These are phyloP conservation scores for Drosophila parthenogenetica DNA, from an alignment of 2,888 invertebrate genomes.

Conservation along the genomic window DNA sequence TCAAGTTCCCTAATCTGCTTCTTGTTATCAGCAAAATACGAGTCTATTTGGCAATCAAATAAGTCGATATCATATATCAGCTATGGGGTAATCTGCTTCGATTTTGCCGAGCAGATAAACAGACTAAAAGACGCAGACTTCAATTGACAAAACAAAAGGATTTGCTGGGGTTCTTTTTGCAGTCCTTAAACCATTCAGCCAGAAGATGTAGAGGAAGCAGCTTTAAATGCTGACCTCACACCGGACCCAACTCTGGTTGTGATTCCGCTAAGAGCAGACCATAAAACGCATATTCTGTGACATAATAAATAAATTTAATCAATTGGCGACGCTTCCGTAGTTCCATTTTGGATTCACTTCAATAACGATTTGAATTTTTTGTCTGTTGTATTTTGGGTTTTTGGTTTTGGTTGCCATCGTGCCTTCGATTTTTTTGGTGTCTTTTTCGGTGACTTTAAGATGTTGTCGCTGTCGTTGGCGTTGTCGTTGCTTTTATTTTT, in stretches of 20 bases:
- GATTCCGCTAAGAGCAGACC: constrained; percentile 45
- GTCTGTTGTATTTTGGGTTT: constrained; percentile 12
- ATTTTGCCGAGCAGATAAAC: constrained; percentile 44
- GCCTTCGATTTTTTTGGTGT: constrained; percentile 36
- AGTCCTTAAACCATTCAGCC: constrained; percentile 28
- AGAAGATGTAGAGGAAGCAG: background rate
- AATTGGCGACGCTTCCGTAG: constrained; percentile 60
- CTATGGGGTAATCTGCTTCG: constrained; percentile 39
- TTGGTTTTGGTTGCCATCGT: background rate
- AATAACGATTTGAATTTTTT: constrained; percentile 22
- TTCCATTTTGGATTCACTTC: constrained; percentile 23
- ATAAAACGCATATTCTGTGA: constrained; percentile 47
- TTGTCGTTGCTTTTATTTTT: constrained; percentile 21
- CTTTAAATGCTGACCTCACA: constrained; percentile 5
- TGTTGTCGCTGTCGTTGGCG: constrained; percentile 37
- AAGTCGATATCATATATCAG: constrained; percentile 36
- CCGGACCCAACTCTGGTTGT: constrained; percentile 11
- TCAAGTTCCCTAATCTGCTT: constrained; percentile 2
- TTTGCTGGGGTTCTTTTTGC: background rate
- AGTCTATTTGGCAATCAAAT: constrained; percentile 18
- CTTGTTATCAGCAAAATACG: constrained; percentile 13
- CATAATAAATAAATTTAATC: constrained; percentile 77
- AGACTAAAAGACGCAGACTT: constrained; percentile 29
- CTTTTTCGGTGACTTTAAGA: constrained; percentile 44
- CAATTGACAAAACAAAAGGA: constrained; percentile 45